Evolutionary conservation across 2,888 invertebrate genomes (phyloP).

Genomic region (Acanthoscelides obtectus): DNA sequence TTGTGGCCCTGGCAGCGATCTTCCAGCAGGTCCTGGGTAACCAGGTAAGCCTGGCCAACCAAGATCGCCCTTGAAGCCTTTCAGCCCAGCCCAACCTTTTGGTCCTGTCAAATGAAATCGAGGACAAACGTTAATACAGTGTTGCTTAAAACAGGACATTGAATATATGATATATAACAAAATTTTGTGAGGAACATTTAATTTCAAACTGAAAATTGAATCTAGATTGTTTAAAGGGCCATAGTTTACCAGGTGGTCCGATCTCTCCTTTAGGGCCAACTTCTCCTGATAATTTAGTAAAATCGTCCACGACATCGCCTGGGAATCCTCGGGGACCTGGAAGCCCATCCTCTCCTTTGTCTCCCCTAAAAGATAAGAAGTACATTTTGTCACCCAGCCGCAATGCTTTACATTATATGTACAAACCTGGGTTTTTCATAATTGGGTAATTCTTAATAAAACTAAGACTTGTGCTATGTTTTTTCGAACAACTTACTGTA

Average conservation of each 20-base stretch:
- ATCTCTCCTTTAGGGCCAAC: constrained; percentile 46
- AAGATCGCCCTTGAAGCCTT: constrained; percentile 54
- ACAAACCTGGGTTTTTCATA: too few species aligned
- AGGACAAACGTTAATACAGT: too few species aligned
- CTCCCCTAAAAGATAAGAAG: constrained; percentile 18
- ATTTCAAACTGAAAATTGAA: too few species aligned
- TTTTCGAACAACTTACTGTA: too few species aligned
- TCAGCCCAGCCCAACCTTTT: constrained; percentile 45
- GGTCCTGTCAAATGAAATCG: too few species aligned
- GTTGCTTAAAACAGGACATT: too few species aligned
- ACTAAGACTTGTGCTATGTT: too few species aligned
- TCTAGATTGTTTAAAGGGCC: too few species aligned
- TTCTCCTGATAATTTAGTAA: constrained; percentile 34
- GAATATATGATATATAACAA: too few species aligned
- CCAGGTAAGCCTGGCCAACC: constrained; percentile 56
- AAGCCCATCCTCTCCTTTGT: constrained; percentile 16
- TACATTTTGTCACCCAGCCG: neutral
- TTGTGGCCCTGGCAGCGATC: constrained; percentile 48
- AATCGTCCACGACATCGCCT: constrained; percentile 28
- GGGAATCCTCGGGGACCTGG: constrained; percentile 20
- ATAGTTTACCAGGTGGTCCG: constrained; percentile 44
- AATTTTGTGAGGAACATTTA: too few species aligned
- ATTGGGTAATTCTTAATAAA: too few species aligned
- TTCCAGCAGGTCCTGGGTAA: constrained; percentile 38
- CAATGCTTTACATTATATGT: neutral